Percentiles rank a stretch among this genome's conserved stretches.
phyloP scores from a whole-genome alignment of 2,888 invertebrate species.

The Ischnus inquisitorius region DNA sequence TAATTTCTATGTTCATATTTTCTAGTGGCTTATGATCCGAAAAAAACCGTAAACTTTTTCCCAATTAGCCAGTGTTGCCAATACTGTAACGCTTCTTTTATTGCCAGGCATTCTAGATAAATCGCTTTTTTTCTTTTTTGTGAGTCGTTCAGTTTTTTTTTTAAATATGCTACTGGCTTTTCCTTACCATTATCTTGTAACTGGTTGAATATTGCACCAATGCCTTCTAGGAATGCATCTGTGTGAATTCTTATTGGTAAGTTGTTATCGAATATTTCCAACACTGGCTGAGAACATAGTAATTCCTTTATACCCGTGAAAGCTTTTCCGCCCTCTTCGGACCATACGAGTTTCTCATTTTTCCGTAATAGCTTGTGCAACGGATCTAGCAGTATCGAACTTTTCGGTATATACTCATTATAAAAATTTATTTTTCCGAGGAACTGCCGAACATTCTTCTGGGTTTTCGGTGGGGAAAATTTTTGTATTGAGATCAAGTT shows the following conservation, averaged over 20 bases:
- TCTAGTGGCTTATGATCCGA: conserved; percentile 33
- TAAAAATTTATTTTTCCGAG: conserved; percentile 64
- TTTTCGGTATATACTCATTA: conserved; percentile 54
- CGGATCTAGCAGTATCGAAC: conserved; percentile 59
- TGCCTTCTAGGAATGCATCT: conserved; percentile 64
- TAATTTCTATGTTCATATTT: conserved; percentile 27
- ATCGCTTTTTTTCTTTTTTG: conserved; percentile 53
- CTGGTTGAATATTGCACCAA: conserved; percentile 58
- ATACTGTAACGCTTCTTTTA: conserved; percentile 8
- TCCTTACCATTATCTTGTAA: conserved; percentile 51
- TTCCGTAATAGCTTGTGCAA: conserved; percentile 61
- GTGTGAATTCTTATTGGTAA: conserved; percentile 66
- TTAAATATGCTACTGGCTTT: conserved; percentile 64
- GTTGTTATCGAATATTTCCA: conserved; percentile 62
- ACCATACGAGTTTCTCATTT: conserved; percentile 61
- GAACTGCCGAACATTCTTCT: conserved; percentile 65
- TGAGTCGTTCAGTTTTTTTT: conserved; percentile 57
- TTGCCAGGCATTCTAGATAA: conserved; percentile 31
- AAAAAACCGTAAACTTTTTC: background rate
- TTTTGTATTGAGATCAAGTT: conserved; percentile 62
- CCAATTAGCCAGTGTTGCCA: conserved; percentile 28
- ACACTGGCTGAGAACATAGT: conserved; percentile 63
- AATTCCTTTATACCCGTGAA: conserved; percentile 63
- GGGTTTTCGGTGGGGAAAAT: conserved; percentile 63
- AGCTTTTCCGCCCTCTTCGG: conserved; percentile 63